Percentiles rank a stretch among this genome's conserved stretches.
Conservation (phyloP, 2,113 vertebrate species). For the Danionella cerebrum region DNA sequence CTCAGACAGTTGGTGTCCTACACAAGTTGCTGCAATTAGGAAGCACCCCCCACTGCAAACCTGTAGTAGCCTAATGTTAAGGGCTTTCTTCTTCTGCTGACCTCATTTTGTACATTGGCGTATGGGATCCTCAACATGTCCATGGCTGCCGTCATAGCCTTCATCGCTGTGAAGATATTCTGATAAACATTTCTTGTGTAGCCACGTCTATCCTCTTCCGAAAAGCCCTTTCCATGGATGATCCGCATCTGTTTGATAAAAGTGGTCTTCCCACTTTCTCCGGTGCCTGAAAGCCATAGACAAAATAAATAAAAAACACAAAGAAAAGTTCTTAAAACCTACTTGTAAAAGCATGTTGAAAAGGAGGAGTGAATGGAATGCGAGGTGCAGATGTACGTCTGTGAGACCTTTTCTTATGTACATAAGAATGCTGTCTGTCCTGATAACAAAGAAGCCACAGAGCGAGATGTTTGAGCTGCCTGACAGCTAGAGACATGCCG, state of each 20-base stretch:
- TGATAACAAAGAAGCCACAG: conserved; percentile 5
- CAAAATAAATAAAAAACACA: not conserved
- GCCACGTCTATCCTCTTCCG: conserved; percentile 71
- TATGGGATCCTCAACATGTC: conserved; percentile 68
- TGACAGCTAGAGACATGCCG: not conserved
- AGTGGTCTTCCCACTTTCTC: conserved; percentile 86
- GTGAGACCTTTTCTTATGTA: not conserved
- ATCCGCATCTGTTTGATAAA: conserved; percentile 90
- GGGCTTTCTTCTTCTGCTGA: conserved; percentile 35
- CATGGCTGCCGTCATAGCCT: conserved; percentile 75
- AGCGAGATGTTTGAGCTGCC: not conserved
- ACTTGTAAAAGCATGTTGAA: too few species aligned
- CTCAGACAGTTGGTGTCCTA: too few species aligned
- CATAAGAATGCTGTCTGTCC: conserved; percentile 33
- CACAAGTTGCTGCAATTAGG: too few species aligned
- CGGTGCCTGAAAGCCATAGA: conserved; percentile 63
- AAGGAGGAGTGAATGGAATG: not conserved
- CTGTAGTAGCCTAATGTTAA: too few species aligned
- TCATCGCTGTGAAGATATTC: conserved; percentile 75
- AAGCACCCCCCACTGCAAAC: too few species aligned
- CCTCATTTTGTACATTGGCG: conserved; percentile 66
- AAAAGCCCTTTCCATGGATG: conserved; percentile 79
- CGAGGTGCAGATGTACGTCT: not conserved
- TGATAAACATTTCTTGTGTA: conserved; percentile 76
- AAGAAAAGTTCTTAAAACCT: too few species aligned